phyloP scores from a whole-genome alignment of 1,140 invertebrate genomes.

The Octopus sinensis region DNA sequence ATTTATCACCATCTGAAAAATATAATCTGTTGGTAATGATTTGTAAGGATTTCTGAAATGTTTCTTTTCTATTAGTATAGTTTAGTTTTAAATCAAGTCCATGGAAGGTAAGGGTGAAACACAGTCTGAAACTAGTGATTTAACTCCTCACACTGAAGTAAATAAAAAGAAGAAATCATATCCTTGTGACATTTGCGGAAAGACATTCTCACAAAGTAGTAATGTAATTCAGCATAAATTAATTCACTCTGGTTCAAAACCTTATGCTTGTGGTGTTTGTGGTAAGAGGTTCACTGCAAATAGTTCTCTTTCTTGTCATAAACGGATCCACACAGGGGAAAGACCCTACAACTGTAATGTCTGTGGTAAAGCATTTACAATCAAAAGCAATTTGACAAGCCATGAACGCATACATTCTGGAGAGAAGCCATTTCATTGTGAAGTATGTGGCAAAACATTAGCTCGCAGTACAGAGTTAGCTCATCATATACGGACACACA shows the following conservation, averaged over 20 bases:
- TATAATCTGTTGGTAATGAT: too few relatives aligned
- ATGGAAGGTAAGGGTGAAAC: too few relatives aligned
- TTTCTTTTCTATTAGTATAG: too few relatives aligned
- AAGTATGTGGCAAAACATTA: conserved; percentile 48
- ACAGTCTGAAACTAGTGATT: too few relatives aligned
- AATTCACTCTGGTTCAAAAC: conserved; percentile 93
- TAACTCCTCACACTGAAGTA: conserved; percentile 13
- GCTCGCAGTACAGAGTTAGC: conserved; percentile 59
- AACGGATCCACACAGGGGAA: conserved; percentile 25
- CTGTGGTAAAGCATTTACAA: conserved; percentile 64
- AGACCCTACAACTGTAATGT: conserved; percentile 81
- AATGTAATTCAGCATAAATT: conserved; percentile 88
- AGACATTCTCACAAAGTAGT: conserved; percentile 82
- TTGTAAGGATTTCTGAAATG: too few relatives aligned
- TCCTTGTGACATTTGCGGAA: conserved; percentile 67
- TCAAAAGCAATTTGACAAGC: conserved; percentile 55
- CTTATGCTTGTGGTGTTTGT: conserved; percentile 63
- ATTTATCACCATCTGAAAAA: too few relatives aligned
- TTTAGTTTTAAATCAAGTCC: too few relatives aligned
- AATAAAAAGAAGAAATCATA: conserved; percentile 19
- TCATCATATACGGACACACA: conserved; percentile 58
- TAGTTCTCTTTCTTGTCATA: conserved; percentile 24
- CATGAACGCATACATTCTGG: conserved; percentile 57
- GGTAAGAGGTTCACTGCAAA: conserved; percentile 24
- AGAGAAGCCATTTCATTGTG: conserved; percentile 56